These are phyloP conservation scores for Pithys albifrons DNA, from an alignment of 2,113 vertebrate genomes.

Conservation along the genomic window DNA sequence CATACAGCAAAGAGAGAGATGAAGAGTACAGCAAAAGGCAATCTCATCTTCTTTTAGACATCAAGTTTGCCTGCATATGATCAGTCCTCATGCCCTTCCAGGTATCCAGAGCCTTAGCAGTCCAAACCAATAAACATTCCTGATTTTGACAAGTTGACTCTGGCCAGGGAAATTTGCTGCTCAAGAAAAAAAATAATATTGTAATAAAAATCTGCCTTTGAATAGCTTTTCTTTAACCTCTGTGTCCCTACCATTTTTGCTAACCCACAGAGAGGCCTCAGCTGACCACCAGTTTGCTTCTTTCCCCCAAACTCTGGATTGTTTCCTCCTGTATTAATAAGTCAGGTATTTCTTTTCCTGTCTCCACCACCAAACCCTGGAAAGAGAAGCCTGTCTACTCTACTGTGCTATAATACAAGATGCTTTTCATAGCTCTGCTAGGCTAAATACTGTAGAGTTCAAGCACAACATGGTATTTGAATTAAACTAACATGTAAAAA, in stretches of 20 bases:
- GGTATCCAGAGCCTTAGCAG: background rate
- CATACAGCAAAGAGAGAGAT: background rate
- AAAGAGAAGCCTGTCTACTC: slow-evolving; percentile 6
- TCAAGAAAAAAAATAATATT: background rate
- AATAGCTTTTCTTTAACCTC: background rate
- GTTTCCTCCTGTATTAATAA: background rate
- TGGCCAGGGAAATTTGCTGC: background rate
- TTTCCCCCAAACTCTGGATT: background rate
- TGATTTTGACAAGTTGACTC: background rate
- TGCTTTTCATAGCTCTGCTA: slow-evolving; percentile 37
- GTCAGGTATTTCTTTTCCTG: background rate
- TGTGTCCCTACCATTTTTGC: background rate
- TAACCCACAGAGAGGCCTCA: background rate
- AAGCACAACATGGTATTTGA: slow-evolving; percentile 63
- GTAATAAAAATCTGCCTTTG: background rate
- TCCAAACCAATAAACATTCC: background rate
- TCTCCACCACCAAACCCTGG: background rate
- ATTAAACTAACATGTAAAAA: slow-evolving; percentile 68
- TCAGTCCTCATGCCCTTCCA: background rate
- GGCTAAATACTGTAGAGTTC: slow-evolving; percentile 60
- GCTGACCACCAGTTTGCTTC: background rate
- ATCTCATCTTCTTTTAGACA: background rate
- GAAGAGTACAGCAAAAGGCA: background rate
- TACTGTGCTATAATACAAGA: background rate
- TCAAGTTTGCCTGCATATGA: background rate